Evolutionary conservation across 1,140 invertebrate species (phyloP).

Genomic region (Drosophila mayri): DNA sequence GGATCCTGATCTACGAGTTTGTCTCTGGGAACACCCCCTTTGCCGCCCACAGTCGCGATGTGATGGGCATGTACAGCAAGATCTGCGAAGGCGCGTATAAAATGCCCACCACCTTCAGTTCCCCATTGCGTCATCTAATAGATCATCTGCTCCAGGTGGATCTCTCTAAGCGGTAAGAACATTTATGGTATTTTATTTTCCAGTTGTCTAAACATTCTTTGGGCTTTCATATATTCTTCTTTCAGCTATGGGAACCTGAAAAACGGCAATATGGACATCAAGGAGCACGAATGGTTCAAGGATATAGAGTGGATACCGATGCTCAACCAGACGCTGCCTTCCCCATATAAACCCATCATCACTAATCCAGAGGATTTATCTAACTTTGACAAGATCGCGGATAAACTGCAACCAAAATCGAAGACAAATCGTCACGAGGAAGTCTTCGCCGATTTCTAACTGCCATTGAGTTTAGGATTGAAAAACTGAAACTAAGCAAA

Average conservation of each 20-base stretch:
- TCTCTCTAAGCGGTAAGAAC: slow-evolving; percentile 90
- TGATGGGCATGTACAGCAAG: slow-evolving; percentile 96
- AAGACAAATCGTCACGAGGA: slow-evolving; percentile 66
- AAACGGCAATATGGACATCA: slow-evolving; percentile 90
- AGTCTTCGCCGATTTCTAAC: slow-evolving; percentile 57
- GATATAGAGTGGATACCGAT: slow-evolving; percentile 94
- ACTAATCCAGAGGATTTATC: slow-evolving; percentile 89
- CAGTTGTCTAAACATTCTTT: background rate
- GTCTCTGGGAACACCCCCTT: slow-evolving; percentile 94
- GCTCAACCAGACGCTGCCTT: slow-evolving; percentile 91
- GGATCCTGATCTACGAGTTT: slow-evolving; percentile 95
- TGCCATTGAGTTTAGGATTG: background rate
- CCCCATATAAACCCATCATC: slow-evolving; percentile 92
- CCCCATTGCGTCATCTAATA: slow-evolving; percentile 94
- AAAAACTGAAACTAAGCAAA: too few species aligned
- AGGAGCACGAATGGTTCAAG: slow-evolving; percentile 90
- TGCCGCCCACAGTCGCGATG: slow-evolving; percentile 88
- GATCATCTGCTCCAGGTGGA: slow-evolving; percentile 94
- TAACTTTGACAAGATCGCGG: slow-evolving; percentile 90
- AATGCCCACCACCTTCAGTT: slow-evolving; percentile 88
- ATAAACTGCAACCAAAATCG: slow-evolving; percentile 62
- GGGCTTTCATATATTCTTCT: too few species aligned
- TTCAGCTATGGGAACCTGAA: slow-evolving; percentile 93
- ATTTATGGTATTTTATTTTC: too few species aligned
- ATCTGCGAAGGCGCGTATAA: slow-evolving; percentile 91